Conservation (phyloP, 2,797 vertebrate genomes). For the Enteromius treurensis region DNA sequence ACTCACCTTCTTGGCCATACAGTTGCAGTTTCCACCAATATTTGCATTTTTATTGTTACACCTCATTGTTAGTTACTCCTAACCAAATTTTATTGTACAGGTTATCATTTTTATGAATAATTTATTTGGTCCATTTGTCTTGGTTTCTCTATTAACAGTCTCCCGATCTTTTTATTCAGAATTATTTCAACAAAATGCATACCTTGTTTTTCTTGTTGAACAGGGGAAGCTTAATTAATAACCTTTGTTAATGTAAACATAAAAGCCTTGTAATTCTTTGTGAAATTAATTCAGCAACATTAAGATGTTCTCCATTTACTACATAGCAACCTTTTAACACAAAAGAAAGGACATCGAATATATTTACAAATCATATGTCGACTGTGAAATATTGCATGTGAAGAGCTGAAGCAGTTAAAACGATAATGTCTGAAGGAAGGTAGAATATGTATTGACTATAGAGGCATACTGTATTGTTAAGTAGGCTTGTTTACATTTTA, state of each 20-base stretch:
- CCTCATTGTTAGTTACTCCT: not conserved
- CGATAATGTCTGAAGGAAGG: not conserved
- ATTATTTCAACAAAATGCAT: no score
- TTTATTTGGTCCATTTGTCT: not conserved
- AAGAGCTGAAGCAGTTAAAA: not conserved
- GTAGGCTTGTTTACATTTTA: not conserved
- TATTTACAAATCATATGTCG: not conserved
- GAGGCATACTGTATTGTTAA: not conserved
- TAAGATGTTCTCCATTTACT: not conserved
- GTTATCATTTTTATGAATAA: not conserved
- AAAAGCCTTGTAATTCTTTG: not conserved
- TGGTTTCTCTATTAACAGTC: not conserved
- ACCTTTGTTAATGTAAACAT: not conserved
- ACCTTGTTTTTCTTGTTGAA: constrained; percentile 10
- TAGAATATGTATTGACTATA: not conserved
- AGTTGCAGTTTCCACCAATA: not conserved
- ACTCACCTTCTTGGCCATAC: not conserved
- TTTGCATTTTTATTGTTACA: constrained; percentile 14
- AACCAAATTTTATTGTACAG: not conserved
- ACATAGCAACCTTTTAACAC: not conserved
- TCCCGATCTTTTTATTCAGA: not conserved
- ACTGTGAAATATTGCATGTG: not conserved
- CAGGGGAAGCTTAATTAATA: not conserved
- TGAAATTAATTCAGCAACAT: not conserved
- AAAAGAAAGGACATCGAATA: not conserved